A percentile compares a stretch with the other conserved stretches of the same genome.
Evolutionary conservation across 2,888 invertebrate genomes (phyloP).

Genomic region (Tethea ocularis): DNA sequence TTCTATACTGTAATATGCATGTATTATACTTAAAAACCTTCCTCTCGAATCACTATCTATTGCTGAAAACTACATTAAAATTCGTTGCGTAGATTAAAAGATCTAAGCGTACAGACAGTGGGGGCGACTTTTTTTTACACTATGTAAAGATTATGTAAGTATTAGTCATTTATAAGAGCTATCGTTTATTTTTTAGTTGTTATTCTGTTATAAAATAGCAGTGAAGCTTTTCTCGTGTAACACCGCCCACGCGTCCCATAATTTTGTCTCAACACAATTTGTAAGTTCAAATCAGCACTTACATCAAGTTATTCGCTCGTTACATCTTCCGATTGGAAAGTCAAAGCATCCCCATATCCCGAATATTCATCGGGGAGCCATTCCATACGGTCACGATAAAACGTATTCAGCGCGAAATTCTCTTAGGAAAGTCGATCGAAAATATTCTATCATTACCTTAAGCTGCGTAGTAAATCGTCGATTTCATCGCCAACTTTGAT

Average conservation of each 20-base stretch:
- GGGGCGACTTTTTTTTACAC: no score
- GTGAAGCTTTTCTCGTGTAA: not conserved
- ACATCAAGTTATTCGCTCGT: slow-evolving; percentile 1
- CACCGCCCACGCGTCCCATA: not conserved
- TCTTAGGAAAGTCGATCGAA: slow-evolving; percentile 51
- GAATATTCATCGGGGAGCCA: slow-evolving; percentile 35
- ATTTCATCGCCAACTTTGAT: slow-evolving; percentile 57
- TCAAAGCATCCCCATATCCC: slow-evolving; percentile 5
- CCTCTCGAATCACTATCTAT: no score
- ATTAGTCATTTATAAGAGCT: no score
- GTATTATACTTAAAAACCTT: no score
- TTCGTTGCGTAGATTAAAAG: no score
- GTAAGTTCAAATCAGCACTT: slow-evolving; percentile 9
- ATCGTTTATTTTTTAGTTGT: not conserved
- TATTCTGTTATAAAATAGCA: not conserved
- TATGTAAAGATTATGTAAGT: no score
- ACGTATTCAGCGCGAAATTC: slow-evolving; percentile 36
- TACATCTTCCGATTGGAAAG: slow-evolving; percentile 1
- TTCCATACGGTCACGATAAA: slow-evolving; percentile 50
- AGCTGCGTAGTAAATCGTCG: slow-evolving; percentile 58
- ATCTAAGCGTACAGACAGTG: no score
- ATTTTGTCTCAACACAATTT: not conserved
- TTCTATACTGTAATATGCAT: no score
- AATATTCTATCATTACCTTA: slow-evolving; percentile 68
- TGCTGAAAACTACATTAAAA: no score